Evolutionary conservation across 2,888 invertebrate genomes (phyloP), one percentile per base, ranked within the genome.

Genomic region (Patella depressa): DNA sequence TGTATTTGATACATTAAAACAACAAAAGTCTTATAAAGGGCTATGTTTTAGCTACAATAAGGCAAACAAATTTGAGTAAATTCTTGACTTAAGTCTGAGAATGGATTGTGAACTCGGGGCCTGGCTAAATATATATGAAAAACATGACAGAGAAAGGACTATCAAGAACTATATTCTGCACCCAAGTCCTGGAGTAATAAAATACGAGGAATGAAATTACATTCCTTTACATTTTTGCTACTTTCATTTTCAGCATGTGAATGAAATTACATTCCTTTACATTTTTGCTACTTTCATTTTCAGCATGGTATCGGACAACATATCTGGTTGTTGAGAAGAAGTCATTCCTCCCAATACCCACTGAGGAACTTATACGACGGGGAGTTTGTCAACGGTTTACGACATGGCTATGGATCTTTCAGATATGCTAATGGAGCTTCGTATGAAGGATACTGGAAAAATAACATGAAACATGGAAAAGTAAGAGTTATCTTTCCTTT

Each of bases 391-490:
- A 87, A 89, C 72, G 91, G 92, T 1, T 83, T 88, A 65, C 79
- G 91, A 34, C 88, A 91, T 81, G 92, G 92, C 0, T 86, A 79
- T 77, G 92, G 92, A 11, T 83, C 87, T 5, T 92, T 91, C 84
- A 89, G 87, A 81, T 92, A 92, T 83, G 91, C 92, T n/a, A 91
- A 91, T 84, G 92, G 92, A 53, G 90, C 91, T 29, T 86, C 86
- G 69, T 92, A 90, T 83, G 89, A 90, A 73, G 92, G 92, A 9
- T 83, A 86, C 65, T 92, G 92, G 92, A 88, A 87, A 79, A 87
- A 90, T 78, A 90, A 92, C 81, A 88, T 90, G 88, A 92, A 92
- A 78, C 89, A 89, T 84, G 92, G 92, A 73, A 87, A 90, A 87
- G 92, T 91, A 78, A 29, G 80, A 73, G 14, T 45, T 55, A 53